Conservation (phyloP, 2,113 vertebrate species). For the Cochlearius cochlearius region DNA sequence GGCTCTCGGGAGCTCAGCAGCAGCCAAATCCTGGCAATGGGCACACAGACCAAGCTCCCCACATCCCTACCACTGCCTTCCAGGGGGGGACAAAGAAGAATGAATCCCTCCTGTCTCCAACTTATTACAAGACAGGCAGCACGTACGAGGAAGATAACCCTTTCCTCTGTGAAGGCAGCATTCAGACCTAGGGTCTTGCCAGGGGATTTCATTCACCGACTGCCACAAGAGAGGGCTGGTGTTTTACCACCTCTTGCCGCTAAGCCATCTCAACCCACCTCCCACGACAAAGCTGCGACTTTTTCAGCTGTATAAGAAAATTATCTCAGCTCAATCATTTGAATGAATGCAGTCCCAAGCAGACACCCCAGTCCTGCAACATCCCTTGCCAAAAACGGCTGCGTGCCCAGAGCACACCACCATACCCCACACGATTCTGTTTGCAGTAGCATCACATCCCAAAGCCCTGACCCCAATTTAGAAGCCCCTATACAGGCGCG, state of each 20-base stretch:
- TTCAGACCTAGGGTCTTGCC: not conserved
- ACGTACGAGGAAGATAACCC: not conserved
- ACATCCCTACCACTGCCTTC: not conserved
- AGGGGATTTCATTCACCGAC: not conserved
- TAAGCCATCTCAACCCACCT: not conserved
- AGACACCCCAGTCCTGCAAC: not conserved
- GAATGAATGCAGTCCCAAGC: not conserved
- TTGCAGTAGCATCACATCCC: not conserved
- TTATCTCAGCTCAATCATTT: not conserved
- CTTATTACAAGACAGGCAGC: not conserved
- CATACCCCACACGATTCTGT: rapidly evolving
- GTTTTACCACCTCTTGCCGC: not conserved
- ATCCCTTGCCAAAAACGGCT: not conserved
- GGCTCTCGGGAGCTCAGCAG: not conserved
- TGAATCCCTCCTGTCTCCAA: not conserved
- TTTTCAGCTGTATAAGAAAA: not conserved
- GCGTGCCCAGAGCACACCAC: not conserved
- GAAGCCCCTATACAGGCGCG: not conserved
- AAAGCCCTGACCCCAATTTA: not conserved
- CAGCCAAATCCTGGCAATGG: not conserved
- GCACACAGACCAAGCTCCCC: not conserved
- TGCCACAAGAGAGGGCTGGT: not conserved
- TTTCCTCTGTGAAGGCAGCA: not conserved
- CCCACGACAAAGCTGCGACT: not conserved
- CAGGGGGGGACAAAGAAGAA: not conserved